These are phyloP conservation scores for Bujurquina vittata DNA, from an alignment of 2,113 vertebrate species.

Conservation along the genomic window DNA sequence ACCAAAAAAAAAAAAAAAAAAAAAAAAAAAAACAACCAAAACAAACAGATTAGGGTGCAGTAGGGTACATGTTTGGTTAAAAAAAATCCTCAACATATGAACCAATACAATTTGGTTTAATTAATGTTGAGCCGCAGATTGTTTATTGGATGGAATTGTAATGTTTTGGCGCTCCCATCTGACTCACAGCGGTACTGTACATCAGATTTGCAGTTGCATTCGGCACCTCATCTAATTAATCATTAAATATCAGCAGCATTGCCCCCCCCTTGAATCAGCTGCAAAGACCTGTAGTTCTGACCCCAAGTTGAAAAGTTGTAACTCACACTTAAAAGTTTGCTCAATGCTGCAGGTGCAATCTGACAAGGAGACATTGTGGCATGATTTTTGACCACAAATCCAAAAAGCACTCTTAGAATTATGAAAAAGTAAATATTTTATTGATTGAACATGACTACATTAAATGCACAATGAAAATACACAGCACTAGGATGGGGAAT, in stretches of 20 bases:
- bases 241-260: too few species aligned
- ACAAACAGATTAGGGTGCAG: neutral
- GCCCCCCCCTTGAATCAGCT: neutral
- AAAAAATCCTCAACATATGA: neutral
- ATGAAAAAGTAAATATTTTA: neutral
- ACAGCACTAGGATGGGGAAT: neutral
- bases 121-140: neutral
- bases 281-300: neutral
- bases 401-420: neutral
- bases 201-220: too few species aligned
- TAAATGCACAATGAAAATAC: conserved; percentile 24
- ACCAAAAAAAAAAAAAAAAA: too few species aligned
- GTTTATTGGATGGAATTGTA: neutral
- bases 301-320: neutral
- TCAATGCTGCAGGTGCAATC: neutral
- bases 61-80: neutral
- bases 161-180: conserved; percentile 53
- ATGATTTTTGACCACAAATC: neutral
- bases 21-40: too few species aligned
- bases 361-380: neutral
- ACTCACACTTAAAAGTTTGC: neutral
- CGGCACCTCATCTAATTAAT: neutral
- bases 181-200: neutral
- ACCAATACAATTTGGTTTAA: neutral
- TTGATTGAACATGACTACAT: conserved; percentile 1